phyloP scores from a whole-genome alignment of 2,113 vertebrate genomes.

The Sinocyclocheilus grahami region DNA sequence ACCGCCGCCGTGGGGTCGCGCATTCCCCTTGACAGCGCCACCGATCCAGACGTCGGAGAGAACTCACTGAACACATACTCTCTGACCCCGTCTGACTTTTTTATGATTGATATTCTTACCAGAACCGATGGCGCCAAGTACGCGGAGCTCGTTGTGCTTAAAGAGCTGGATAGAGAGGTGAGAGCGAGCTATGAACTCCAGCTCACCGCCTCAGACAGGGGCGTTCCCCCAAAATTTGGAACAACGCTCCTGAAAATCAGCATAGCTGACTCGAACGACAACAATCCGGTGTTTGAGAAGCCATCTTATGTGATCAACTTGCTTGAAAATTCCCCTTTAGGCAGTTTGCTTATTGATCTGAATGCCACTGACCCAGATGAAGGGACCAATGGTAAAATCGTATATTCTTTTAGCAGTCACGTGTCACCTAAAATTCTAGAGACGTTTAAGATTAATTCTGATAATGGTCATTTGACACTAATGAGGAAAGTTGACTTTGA shows the following conservation, averaged over 20 bases:
- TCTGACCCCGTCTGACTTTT: conserved; percentile 86
- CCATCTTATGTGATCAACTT: conserved; percentile 88
- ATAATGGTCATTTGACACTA: conserved; percentile 88
- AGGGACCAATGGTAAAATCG: conserved; percentile 92
- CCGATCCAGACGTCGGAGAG: conserved; percentile 93
- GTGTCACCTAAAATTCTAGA: conserved; percentile 90
- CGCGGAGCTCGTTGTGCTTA: conserved; percentile 89
- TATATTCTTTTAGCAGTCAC: conserved; percentile 95
- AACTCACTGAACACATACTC: conserved; percentile 93
- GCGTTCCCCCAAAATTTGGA: conserved; percentile 87
- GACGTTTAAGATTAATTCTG: conserved; percentile 91
- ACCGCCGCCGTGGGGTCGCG: conserved; percentile 90
- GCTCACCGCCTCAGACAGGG: conserved; percentile 90
- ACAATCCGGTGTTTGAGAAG: conserved; percentile 90
- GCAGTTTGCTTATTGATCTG: conserved; percentile 88
- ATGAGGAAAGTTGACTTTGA: conserved; percentile 92
- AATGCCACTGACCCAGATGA: conserved; percentile 97
- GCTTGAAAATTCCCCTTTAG: conserved; percentile 84
- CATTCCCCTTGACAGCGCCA: conserved; percentile 94
- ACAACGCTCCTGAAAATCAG: conserved; percentile 90
- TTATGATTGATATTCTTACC: conserved; percentile 87
- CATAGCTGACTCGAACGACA: conserved; percentile 94
- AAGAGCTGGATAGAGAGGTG: conserved; percentile 88
- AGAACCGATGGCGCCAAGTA: conserved; percentile 93
- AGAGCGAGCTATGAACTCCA: conserved; percentile 89